Evolutionary conservation across 2,113 vertebrate species (phyloP), one percentile per base, ranked within the genome.

Genomic region (Dasypus novemcinctus): DNA sequence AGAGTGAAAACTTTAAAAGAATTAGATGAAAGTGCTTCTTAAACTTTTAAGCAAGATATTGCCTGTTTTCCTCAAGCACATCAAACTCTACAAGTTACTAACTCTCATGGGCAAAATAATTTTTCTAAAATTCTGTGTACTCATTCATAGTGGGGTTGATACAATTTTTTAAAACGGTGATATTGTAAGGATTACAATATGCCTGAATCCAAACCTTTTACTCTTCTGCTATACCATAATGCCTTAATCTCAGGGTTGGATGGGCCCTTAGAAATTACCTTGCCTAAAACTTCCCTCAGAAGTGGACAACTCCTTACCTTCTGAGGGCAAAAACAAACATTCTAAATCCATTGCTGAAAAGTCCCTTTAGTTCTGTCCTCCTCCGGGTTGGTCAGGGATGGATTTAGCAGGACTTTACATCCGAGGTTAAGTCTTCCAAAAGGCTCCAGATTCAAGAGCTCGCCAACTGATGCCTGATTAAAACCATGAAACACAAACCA

Each of bases 1-100:
- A 59, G 46, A 36, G 33, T 66, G 46, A 79, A 31, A 20, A 11
- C 31, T 31, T n/a, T 46, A 64, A 66, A 33, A 66, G 64, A 84
- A 83, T 72, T 59, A 83, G 49, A 76, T 33, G 27, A 79, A 59
- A 57, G 17, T 71, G 31, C 23, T 96, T 82, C 27, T 52, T 76
- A 82, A 86, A 46, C 20, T 25, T 82, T 86, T 83, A 57, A 49
- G 75, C 90, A 87, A 46, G 38, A 12, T 23, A 8, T 69, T 54
- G 38, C 52, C 29, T 66, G 20, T 69, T 11, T 1, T 20, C 5
- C 27, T 0, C 7, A 57, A 93, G 33, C 4, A 57, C 9, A 29
- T 61, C 41, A 80, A 74, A 10, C 36, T 54, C 41, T 29, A 43
- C 18, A 52, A 7, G 80, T 52, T 61, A 75, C 33, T 33, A 87